Evolutionary conservation across 2,888 invertebrate species (phyloP), one percentile per base, ranked within the genome.

Genomic region (Thera obeliscata): DNA sequence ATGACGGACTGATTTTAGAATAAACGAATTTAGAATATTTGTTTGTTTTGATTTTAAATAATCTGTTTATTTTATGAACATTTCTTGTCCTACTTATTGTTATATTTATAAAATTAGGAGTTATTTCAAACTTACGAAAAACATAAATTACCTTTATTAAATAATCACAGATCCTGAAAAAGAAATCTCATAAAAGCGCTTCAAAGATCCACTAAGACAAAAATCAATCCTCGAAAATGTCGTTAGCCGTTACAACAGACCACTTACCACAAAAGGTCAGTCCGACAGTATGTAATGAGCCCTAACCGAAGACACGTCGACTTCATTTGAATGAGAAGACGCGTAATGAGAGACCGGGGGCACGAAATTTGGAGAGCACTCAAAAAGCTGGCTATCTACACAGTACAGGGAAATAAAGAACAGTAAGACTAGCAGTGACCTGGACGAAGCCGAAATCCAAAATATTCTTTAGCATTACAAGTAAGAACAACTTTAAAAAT

Each of bases 251-350:
- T 33, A 22, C 48, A 48, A 2, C 11, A 0, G 48, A n/a, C 11
- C 48, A 49, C 49, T 49, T 49, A 12, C 33, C 52, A n/a, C 6
- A 52, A 52, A 56, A 56, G 56, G 38, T 56, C 12, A 41, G 9
- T 56, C 7, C 4, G 22, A 4, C 33, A 52, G 35, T 60, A 38
- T 64, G 59, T 55, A 65, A 48, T 56, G 60, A 56, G 36, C 12
- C 55, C 50, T 54, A 35, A 49, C 61, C 61, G n/a, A 64, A 59
- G 64, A 65, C 59, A 46, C 59, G 64, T 9, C n/a, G 38, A 48
- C 56, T 66, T 56, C 65, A 66, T 66, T 61, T 66, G 56, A 66
- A 61, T 66, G 56, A 50, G 65, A 66, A 66, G 56, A 12, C 56
- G 50, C 35, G 56, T 66, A 61, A 61, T 61, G 56, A 61, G 50